Evolutionary conservation across 2,797 vertebrate genomes (phyloP).

Genomic region (Megalops cyprinoides): DNA sequence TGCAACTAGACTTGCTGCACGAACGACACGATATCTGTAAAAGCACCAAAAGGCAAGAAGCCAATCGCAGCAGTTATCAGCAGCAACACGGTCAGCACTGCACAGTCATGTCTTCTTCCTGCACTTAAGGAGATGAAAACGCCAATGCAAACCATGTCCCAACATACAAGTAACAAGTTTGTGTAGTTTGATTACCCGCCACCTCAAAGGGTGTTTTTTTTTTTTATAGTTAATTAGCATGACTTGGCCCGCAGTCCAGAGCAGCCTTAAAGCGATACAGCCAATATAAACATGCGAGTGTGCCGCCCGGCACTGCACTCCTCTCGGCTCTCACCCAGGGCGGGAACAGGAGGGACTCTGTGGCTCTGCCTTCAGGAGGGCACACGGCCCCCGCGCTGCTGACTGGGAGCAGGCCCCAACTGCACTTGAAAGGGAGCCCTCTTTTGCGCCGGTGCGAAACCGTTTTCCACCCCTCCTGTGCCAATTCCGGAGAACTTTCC

Average conservation of each 20-base stretch:
- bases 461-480: slow-evolving; percentile 18
- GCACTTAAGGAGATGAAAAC: slow-evolving; percentile 11
- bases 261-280: slow-evolving; percentile 7
- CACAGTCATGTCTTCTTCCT: slow-evolving; percentile 6
- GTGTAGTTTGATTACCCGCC: background rate
- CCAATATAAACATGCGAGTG: background rate
- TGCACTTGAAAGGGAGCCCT: slow-evolving; percentile 8
- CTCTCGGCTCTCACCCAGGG: background rate
- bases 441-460: slow-evolving; percentile 14
- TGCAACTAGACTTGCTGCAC: background rate
- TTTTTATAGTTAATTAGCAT: background rate
- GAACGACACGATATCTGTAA: background rate
- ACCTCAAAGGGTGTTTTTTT: background rate
- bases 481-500: background rate
- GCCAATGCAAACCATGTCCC: slow-evolving; percentile 7
- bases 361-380: background rate
- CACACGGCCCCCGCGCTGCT: background rate
- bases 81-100: background rate
- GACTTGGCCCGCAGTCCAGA: background rate
- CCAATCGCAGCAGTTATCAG: background rate
- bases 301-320: background rate
- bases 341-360: slow-evolving; percentile 1
- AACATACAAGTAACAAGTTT: slow-evolving; percentile 6
- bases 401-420: slow-evolving; percentile 13
- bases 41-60: background rate